These are phyloP conservation scores for Nephrotoma flavescens DNA, from an alignment of 2,888 invertebrate species.

Conservation along the genomic window DNA sequence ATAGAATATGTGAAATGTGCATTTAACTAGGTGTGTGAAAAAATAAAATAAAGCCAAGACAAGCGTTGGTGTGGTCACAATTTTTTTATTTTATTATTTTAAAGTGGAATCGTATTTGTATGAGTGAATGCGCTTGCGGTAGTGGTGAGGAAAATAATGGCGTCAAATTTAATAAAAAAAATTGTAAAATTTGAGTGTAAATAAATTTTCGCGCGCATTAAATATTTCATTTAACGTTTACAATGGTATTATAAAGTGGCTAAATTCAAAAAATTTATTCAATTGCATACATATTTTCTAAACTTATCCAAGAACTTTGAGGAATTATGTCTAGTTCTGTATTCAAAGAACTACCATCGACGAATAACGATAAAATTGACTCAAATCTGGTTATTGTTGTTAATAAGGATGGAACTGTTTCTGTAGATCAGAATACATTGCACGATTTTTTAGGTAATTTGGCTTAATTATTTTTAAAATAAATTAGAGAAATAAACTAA, in stretches of 20 bases:
- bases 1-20: neutral
- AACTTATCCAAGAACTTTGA: neutral
- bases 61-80: neutral
- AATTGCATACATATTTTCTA: neutral
- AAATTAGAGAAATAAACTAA: slow-evolving; percentile 1
- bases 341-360: slow-evolving; percentile 23
- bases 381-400: slow-evolving; percentile 59
- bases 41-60: neutral
- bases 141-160: neutral
- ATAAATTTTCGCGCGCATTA: neutral
- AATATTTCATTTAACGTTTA: neutral
- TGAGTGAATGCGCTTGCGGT: neutral
- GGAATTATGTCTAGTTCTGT: slow-evolving; percentile 28
- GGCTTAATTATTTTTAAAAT: slow-evolving; percentile 6
- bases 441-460: slow-evolving; percentile 64
- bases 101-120: neutral
- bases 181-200: neutral
- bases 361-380: slow-evolving; percentile 16
- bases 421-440: slow-evolving; percentile 65
- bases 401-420: slow-evolving; percentile 71
- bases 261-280: neutral
- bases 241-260: neutral
- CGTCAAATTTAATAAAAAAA: neutral
- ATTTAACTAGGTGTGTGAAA: neutral
- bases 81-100: neutral